These are phyloP conservation scores for Araneus ventricosus DNA, from an alignment of 1,140 invertebrate species.

Conservation along the genomic window DNA sequence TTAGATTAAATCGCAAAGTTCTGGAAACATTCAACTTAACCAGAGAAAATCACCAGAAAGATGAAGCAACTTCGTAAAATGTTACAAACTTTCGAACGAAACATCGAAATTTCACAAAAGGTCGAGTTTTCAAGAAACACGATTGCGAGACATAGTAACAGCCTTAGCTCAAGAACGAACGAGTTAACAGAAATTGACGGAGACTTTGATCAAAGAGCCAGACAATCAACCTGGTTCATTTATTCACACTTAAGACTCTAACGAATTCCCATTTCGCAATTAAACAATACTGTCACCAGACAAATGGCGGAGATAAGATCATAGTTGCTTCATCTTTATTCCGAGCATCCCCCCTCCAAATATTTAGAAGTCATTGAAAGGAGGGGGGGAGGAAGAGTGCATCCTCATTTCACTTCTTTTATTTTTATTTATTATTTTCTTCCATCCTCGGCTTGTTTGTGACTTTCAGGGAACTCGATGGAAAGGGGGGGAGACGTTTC, in stretches of 20 bases:
- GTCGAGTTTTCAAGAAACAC: no score
- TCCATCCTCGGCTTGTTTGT: background rate
- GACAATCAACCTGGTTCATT: background rate
- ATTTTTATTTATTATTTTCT: background rate
- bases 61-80: no score
- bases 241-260: background rate
- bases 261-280: background rate
- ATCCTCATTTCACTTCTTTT: background rate
- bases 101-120: no score
- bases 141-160: no score
- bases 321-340: background rate
- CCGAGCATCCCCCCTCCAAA: background rate
- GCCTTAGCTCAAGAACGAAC: no score
- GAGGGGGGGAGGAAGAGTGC: background rate
- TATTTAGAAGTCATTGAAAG: background rate
- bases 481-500: background rate
- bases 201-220: background rate
- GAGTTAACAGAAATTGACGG: background rate
- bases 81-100: no score
- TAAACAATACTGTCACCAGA: background rate
- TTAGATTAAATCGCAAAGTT: no score
- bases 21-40: no score
- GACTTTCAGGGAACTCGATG: background rate
- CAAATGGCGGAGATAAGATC: background rate
- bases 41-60: no score